phyloP scores from a whole-genome alignment of 2,113 vertebrate genomes.

The Sceloporus tristichus region DNA sequence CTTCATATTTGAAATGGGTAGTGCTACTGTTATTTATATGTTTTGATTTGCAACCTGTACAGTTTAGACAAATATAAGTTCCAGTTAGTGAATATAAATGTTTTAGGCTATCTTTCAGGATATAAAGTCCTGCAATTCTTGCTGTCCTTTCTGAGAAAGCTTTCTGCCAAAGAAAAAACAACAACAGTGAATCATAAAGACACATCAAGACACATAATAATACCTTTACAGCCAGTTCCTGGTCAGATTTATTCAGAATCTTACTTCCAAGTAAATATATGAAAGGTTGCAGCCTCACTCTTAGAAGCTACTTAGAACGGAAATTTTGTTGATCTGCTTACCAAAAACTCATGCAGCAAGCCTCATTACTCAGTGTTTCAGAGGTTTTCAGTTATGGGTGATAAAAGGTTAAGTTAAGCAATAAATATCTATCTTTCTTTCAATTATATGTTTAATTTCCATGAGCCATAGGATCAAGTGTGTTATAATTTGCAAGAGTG shows the following conservation, averaged over 20 bases:
- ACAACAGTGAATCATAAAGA: not conserved
- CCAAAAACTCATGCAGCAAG: not conserved
- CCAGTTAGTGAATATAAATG: conserved; percentile 14
- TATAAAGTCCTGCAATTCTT: conserved; percentile 9
- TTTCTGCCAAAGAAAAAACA: conserved; percentile 39
- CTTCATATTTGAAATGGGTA: not conserved
- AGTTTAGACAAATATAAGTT: not conserved
- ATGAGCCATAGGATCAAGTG: conserved; percentile 68
- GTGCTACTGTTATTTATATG: not conserved
- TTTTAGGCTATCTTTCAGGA: no score
- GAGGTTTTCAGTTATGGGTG: conserved; percentile 59
- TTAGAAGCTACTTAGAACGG: not conserved
- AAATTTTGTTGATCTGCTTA: conserved; percentile 28
- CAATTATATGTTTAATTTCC: conserved; percentile 66
- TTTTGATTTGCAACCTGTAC: not conserved
- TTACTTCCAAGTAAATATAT: not conserved
- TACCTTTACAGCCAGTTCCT: not conserved
- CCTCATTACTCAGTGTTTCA: conserved; percentile 34
- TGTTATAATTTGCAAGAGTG: conserved; percentile 72
- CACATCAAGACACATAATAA: not conserved
- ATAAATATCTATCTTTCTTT: conserved; percentile 64
- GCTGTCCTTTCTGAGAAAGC: conserved; percentile 54
- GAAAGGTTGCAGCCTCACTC: not conserved
- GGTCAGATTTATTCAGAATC: not conserved
- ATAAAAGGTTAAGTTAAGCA: conserved; percentile 70